Evolutionary conservation across 2,888 invertebrate genomes (phyloP), one percentile per base, ranked within the genome.

Genomic region (Steinernema hermaphroditum): DNA sequence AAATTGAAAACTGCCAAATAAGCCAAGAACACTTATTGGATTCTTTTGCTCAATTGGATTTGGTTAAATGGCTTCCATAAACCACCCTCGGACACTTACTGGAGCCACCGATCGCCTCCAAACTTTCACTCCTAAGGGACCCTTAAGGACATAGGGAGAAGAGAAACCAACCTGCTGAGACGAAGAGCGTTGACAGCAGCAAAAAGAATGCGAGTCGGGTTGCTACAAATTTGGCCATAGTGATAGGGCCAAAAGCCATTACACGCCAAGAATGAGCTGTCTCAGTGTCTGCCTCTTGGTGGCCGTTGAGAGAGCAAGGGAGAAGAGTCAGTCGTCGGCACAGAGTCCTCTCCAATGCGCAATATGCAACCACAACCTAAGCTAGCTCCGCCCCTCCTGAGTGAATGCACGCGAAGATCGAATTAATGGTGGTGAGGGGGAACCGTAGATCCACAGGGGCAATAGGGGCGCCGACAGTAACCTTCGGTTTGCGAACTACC

Each of bases 291-390:
- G 62, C 32, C 62, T 62, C 62, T 62, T 62, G 27, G 62, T 32
- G 54, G 62, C 27, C 62, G 62, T 29, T 34, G 62, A 1, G 62
- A 62, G 62, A 24, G 34, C 62, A 32, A 62, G 32, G 62, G 32
- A 62, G 62, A 62, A 32, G 62, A 62, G 62, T 62, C 62, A 62
- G 62, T 62, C 62, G 62, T 27, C 62, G 32, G 62, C 62, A 62
- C 62, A 22, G 32, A 62, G 62, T 62, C 62, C 62, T 62, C 62
- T 32, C 32, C 62, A 29, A 62, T 62, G 62, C 62, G 62, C 62
- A 62, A 62, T 62, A 62, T 62, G 62, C 62, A 62, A 62, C 62
- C 62, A 62, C 54, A 62, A 62, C 62, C 62, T 62, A 62, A 62
- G 62, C 62, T 29, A 24, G 62, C 62, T 29, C 62, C 62, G 62